Evolutionary conservation across 2,113 vertebrate species (phyloP), one percentile per base, ranked within the genome.

Genomic region (Rallus limicola): DNA sequence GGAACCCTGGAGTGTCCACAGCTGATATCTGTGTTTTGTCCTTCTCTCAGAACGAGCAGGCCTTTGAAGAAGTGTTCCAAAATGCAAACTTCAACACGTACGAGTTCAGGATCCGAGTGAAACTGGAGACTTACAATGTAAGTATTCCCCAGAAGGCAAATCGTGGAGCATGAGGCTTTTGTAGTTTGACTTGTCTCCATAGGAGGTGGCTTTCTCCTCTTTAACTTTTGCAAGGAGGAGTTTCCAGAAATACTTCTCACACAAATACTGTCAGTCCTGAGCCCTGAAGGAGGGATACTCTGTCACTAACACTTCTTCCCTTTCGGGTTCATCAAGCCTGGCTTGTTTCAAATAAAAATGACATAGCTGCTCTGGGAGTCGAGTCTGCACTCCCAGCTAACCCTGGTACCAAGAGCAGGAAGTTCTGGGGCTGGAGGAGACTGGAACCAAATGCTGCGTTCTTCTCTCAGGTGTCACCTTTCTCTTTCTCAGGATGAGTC

Each of bases 91-190:
- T 99, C 97, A 98, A 98, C 80, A 99, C 99, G 0, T 99, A 98
- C 6, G 97, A 98, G 44, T 99, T 99, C 98, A 99, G 97, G 77
- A 98, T 98, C 98, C 95, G 99, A 93, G 98, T 99, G 84, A 99
- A 99, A 92, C 96, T 99, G 64, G 99, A 99, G 97, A 99, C 99
- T 2, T 99, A 99, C 96, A 99, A 99, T 3, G 99, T 99, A 96
- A 99, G 99, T 99, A 74, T 52, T 25, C 52, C 64, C 48, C 53
- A 16, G 20, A 50, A 53, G 4, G 38, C 69, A 62, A 44, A 34
- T 33, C 10, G 28, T 4, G 28, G 63, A 76, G 58, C 50, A 10
- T 13, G 40, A 58, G n/a, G 50, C 59, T 88, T 74, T 79, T 87
- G 72, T 70, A 63, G 76, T 59, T 91, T 10, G 21, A 31, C 56